These are phyloP conservation scores for Tubulanus polymorphus DNA, from an alignment of 2,888 invertebrate genomes.

Conservation along the genomic window DNA sequence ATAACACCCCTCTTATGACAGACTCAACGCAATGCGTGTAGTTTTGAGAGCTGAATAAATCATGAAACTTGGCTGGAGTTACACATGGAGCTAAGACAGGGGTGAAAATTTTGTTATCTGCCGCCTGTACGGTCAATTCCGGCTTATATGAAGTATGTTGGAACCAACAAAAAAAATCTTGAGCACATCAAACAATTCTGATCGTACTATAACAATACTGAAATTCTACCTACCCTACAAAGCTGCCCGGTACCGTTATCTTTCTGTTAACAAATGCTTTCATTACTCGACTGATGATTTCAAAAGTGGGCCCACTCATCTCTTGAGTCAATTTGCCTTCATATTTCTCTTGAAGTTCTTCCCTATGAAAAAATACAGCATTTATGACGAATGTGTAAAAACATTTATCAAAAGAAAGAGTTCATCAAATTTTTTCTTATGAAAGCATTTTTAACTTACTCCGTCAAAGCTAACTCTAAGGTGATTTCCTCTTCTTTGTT, in stretches of 20 bases:
- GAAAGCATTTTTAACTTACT: conserved; percentile 63
- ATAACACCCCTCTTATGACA: too few relatives aligned
- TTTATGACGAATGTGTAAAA: too few relatives aligned
- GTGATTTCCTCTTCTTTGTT: conserved; percentile 90
- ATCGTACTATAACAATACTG: neutral
- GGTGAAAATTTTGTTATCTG: too few relatives aligned
- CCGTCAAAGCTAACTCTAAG: conserved; percentile 84
- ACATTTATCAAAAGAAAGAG: neutral
- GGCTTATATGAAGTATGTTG: too few relatives aligned
- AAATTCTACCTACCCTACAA: conserved; percentile 71
- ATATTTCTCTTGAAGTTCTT: conserved; percentile 88
- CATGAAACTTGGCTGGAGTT: too few relatives aligned
- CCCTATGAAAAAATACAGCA: too few relatives aligned
- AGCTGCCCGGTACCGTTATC: conserved; percentile 89
- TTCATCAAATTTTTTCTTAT: too few relatives aligned
- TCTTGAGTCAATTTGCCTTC: conserved; percentile 88
- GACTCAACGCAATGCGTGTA: too few relatives aligned
- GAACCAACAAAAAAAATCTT: conserved; percentile 13
- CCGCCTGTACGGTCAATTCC: too few relatives aligned
- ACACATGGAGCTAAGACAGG: too few relatives aligned
- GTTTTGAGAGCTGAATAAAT: too few relatives aligned
- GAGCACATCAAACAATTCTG: neutral
- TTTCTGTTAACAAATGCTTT: conserved; percentile 91
- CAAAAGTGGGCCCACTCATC: conserved; percentile 86
- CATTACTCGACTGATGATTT: conserved; percentile 94